phyloP scores from a whole-genome alignment of 1,140 invertebrate species.

The Calephelis nemesis region DNA sequence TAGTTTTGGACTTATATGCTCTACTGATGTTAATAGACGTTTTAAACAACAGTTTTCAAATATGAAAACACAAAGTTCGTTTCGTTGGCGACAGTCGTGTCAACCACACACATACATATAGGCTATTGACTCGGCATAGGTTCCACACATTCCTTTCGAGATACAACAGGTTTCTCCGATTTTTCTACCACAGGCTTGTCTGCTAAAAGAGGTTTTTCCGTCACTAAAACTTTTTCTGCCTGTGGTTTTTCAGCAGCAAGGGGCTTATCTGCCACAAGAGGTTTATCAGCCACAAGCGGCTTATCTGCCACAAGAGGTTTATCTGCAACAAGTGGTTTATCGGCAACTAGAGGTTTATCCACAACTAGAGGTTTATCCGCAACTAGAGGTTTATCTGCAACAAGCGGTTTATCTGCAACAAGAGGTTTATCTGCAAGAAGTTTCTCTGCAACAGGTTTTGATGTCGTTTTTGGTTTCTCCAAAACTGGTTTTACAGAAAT shows the following conservation, averaged over 20 bases:
- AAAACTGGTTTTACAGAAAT: constrained; percentile 34
- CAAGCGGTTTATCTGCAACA: constrained; percentile 21
- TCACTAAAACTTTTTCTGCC: constrained; percentile 38
- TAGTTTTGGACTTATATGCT: constrained; percentile 2
- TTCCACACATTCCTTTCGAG: constrained; percentile 52
- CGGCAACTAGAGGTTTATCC: constrained; percentile 30
- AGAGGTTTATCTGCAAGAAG: constrained; percentile 11
- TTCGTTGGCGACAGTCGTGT: constrained; percentile 38
- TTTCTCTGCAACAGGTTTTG: constrained; percentile 11
- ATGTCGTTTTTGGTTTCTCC: constrained; percentile 22
- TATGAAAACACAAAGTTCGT: constrained; percentile 70
- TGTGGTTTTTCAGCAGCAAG: constrained; percentile 37
- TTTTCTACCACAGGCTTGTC: constrained; percentile 47
- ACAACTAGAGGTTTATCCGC: constrained; percentile 31
- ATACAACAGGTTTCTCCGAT: constrained; percentile 54
- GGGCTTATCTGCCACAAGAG: constrained; percentile 42
- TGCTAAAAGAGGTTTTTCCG: constrained; percentile 37
- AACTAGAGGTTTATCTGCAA: constrained; percentile 34
- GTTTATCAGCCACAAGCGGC: constrained; percentile 36
- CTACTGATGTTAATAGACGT: constrained; percentile 23
- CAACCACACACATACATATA: constrained; percentile 46
- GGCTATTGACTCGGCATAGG: constrained; percentile 65
- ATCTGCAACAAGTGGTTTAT: constrained; percentile 29
- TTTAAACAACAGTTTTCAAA: constrained; percentile 64
- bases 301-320: constrained; percentile 46